Conservation (phyloP, 2,888 invertebrate genomes). For the Platycnemis pennipes region DNA sequence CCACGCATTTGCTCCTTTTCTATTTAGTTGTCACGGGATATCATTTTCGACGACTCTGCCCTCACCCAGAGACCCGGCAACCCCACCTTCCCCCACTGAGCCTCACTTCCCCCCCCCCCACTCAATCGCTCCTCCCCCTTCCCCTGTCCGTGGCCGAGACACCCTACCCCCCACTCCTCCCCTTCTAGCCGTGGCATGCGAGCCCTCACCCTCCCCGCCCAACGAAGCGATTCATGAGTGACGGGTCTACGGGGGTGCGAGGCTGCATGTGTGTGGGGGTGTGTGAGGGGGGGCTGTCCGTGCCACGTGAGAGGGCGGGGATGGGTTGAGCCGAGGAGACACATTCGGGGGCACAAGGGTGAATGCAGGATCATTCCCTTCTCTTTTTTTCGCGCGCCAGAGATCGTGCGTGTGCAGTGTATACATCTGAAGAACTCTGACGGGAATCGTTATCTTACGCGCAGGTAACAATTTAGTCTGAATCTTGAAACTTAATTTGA, state of each 20-base stretch:
- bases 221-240: conserved; percentile 63
- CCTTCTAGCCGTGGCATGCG: not conserved
- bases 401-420: no score
- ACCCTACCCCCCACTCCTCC: conserved; percentile 21
- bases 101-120: not conserved
- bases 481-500: no score
- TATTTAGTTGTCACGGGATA: conserved; percentile 67
- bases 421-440: no score
- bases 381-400: no score
- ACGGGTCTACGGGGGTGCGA: not conserved
- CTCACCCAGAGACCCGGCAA: not conserved
- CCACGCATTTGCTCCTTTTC: conserved; percentile 65
- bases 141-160: no score
- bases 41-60: conserved; percentile 58
- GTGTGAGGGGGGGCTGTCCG: conserved; percentile 1
- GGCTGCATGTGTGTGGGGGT: not conserved
- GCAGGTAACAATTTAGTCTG: no score
- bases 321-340: no score
- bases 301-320: not conserved
- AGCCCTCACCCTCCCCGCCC: conserved; percentile 38
- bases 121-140: not conserved
- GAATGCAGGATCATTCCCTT: not conserved
- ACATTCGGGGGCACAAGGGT: no score
- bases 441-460: no score
- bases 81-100: conserved; percentile 5